phyloP scores from a whole-genome alignment of 2,113 vertebrate species.

The Furnarius figulus region DNA sequence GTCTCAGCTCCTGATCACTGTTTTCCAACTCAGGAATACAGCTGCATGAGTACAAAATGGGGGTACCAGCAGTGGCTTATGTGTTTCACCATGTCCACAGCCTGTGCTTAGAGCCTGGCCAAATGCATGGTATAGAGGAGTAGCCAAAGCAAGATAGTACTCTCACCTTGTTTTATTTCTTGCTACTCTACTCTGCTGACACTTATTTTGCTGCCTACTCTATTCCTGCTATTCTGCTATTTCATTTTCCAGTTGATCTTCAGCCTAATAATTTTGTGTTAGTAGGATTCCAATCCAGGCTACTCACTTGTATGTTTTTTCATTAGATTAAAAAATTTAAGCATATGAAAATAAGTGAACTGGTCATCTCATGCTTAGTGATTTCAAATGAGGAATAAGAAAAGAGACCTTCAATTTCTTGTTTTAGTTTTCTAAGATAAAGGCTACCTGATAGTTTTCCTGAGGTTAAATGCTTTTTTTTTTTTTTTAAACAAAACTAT shows the following conservation, averaged over 20 bases:
- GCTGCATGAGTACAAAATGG: accelerated
- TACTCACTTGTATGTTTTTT: not conserved
- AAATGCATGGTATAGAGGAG: accelerated
- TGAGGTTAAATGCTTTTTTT: not conserved
- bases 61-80: not conserved
- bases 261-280: not conserved
- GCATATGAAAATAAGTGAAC: not conserved
- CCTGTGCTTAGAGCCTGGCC: not conserved
- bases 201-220: not conserved
- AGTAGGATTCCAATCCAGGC: not conserved
- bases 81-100: not conserved
- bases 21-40: not conserved
- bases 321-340: not conserved
- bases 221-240: not conserved
- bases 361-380: not conserved
- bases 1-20: not conserved
- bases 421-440: not conserved
- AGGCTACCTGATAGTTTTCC: not conserved
- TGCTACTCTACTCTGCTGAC: not conserved
- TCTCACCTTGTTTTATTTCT: not conserved
- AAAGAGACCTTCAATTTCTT: not conserved
- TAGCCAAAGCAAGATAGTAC: accelerated
- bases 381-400: not conserved
- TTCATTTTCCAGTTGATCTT: not conserved
- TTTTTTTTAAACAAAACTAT: not conserved